Percentiles rank a stretch among this genome's conserved stretches.
These are phyloP conservation scores for Drosophila emarginata DNA, from an alignment of 2,888 invertebrate genomes.

Conservation along the genomic window DNA sequence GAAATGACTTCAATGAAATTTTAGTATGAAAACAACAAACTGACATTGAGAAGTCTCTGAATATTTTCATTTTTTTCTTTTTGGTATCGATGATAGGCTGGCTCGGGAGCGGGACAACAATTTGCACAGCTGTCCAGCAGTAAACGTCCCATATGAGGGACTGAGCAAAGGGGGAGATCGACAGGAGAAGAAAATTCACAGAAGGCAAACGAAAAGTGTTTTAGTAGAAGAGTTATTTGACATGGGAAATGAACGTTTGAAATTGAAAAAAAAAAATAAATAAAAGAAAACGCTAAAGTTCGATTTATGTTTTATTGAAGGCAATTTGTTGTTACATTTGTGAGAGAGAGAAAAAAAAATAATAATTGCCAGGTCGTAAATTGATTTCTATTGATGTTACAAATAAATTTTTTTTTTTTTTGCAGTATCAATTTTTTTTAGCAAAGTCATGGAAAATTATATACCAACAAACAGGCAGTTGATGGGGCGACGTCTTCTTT, in stretches of 20 bases:
- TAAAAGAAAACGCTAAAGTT: slow-evolving; percentile 35
- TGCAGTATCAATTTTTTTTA: slow-evolving; percentile 19
- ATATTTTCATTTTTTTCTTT: neutral
- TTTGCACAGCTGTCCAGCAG: slow-evolving; percentile 47
- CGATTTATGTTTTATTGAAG: slow-evolving; percentile 69
- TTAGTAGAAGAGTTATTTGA: slow-evolving; percentile 17
- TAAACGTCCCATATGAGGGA: slow-evolving; percentile 33
- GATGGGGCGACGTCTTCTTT: slow-evolving; percentile 6
- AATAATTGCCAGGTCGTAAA: slow-evolving; percentile 68
- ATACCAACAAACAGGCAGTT: neutral
- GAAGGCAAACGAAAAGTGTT: slow-evolving; percentile 6
- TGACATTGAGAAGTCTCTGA: slow-evolving; percentile 42
- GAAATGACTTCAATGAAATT: slow-evolving; percentile 53
- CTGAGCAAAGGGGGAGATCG: neutral
- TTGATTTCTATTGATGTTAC: slow-evolving; percentile 53
- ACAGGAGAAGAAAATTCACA: slow-evolving; percentile 2
- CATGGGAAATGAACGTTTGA: slow-evolving; percentile 40
- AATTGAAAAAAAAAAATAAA: slow-evolving; percentile 50
- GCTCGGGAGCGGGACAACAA: slow-evolving; percentile 17
- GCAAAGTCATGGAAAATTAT: slow-evolving; percentile 48
- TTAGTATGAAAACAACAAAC: slow-evolving; percentile 41
- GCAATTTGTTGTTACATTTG: slow-evolving; percentile 56
- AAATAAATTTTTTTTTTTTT: slow-evolving; percentile 18
- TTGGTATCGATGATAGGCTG: slow-evolving; percentile 21
- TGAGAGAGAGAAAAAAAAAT: slow-evolving; percentile 8